Conservation (phyloP, 2,113 vertebrate species). For the Salvelinus sp. region DNA sequence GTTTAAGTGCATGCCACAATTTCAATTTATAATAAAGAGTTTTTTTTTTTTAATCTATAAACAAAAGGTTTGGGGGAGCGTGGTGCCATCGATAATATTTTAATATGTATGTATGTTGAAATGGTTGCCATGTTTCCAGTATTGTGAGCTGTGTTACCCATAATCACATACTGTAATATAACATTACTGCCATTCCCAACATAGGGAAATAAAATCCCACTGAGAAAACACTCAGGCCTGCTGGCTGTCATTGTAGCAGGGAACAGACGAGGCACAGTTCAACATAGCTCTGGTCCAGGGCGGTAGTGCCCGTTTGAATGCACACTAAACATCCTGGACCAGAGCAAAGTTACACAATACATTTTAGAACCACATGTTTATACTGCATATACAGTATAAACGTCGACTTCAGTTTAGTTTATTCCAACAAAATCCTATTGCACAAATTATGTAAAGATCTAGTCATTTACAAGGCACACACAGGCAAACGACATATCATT, state of each 20-base stretch:
- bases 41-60: constrained; percentile 15
- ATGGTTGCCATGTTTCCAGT: constrained; percentile 75
- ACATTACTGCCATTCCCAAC: constrained; percentile 71
- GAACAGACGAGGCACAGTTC: background rate
- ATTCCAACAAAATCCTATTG: no score
- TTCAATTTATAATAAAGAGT: constrained; percentile 73
- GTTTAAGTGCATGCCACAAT: constrained; percentile 72
- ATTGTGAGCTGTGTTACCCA: constrained; percentile 76
- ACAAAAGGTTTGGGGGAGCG: constrained; percentile 51
- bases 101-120: constrained; percentile 72
- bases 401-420: no score
- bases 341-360: no score
- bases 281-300: no score
- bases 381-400: background rate
- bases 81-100: constrained; percentile 69
- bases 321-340: background rate
- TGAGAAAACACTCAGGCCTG: constrained; percentile 41
- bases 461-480: no score
- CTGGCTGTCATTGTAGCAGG: constrained; percentile 28
- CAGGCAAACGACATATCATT: no score
- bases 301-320: background rate
- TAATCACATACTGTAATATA: constrained; percentile 75
- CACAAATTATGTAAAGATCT: no score
- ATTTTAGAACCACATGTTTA: background rate
- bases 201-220: constrained; percentile 69